Conservation (phyloP, 1,140 invertebrate species). For the Atta colombica region DNA sequence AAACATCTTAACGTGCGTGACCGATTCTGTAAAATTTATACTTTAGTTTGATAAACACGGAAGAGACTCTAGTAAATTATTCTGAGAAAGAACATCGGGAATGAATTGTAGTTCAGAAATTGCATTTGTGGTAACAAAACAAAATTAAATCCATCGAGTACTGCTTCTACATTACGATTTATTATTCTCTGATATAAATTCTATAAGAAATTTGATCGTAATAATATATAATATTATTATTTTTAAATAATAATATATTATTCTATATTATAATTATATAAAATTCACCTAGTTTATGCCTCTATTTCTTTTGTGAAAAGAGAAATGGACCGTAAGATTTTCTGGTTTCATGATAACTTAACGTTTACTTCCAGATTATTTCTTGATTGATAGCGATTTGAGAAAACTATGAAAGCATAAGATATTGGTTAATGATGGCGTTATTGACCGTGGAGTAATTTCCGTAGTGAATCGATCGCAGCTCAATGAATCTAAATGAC, state of each 20-base stretch:
- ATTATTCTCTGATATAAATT: no score
- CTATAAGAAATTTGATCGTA: no score
- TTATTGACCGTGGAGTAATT: constrained; percentile 39
- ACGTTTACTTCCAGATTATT: background rate
- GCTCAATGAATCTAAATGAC: constrained; percentile 17
- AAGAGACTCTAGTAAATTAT: background rate
- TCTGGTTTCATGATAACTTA: no score
- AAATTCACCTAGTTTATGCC: background rate
- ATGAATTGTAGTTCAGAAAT: background rate
- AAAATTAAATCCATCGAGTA: background rate
- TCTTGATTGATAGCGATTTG: background rate
- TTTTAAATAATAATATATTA: background rate
- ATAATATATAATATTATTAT: no score
- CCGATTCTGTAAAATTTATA: background rate
- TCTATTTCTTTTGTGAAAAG: background rate
- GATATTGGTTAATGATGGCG: constrained; percentile 44
- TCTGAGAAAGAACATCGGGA: background rate
- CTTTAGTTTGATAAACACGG: background rate
- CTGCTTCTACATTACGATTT: background rate
- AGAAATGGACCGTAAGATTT: background rate
- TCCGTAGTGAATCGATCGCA: constrained; percentile 47
- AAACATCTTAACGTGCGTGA: constrained; percentile 8
- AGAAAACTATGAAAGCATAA: constrained; percentile 12
- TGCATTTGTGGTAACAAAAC: background rate
- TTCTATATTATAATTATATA: background rate